Evolutionary conservation across 2,113 vertebrate genomes (phyloP).

Genomic region (Aegithalos caudatus): DNA sequence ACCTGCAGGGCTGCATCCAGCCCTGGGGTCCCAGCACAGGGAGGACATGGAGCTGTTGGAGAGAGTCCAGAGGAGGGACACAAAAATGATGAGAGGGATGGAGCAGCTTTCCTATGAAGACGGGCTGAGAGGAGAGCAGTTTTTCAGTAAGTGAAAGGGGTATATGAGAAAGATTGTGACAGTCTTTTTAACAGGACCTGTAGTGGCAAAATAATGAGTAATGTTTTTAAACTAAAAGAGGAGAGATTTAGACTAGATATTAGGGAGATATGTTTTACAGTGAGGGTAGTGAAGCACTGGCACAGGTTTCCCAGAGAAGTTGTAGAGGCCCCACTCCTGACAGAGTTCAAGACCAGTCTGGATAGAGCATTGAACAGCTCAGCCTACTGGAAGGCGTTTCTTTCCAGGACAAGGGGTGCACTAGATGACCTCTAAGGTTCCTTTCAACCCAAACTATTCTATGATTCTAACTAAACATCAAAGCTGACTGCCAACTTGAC

Average conservation of each 20-base stretch:
- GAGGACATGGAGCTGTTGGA: not conserved
- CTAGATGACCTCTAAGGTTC: not conserved
- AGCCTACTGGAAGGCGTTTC: not conserved
- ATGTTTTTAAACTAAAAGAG: not conserved
- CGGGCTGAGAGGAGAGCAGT: not conserved
- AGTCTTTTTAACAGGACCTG: not conserved
- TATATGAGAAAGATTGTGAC: not conserved
- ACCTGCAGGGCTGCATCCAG: not conserved
- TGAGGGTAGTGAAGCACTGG: not conserved
- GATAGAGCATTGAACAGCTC: not conserved
- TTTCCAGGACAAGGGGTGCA: not conserved
- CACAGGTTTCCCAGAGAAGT: not conserved
- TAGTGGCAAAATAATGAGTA: not conserved
- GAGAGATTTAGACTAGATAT: not conserved
- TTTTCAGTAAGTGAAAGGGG: not conserved
- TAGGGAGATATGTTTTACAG: not conserved
- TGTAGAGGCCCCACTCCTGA: no score
- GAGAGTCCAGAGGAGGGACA: fast-evolving
- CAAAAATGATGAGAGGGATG: not conserved
- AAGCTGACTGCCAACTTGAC: not conserved
- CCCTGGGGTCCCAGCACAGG: not conserved
- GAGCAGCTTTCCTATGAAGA: not conserved
- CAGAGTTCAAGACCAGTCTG: not conserved
- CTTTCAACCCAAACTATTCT: not conserved
- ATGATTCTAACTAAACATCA: not conserved